These are phyloP conservation scores for Ferdinandea cuprea DNA, from an alignment of 2,888 invertebrate genomes.

Conservation along the genomic window DNA sequence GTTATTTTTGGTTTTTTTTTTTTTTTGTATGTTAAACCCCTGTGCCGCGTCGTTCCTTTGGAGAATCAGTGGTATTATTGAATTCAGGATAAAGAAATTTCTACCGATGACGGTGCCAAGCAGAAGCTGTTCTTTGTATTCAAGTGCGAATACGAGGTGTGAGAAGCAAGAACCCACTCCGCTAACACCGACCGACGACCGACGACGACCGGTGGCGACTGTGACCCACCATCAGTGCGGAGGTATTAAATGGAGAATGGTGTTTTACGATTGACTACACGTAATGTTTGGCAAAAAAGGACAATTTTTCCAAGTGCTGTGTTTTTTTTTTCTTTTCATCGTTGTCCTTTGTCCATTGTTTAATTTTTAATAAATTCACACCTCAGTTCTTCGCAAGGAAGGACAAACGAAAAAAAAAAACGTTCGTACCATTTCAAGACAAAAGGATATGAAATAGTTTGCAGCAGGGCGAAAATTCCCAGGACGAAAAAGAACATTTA, in stretches of 20 bases:
- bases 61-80: slow-evolving; percentile 53
- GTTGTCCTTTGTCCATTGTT: slow-evolving; percentile 64
- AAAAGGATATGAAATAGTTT: slow-evolving; percentile 41
- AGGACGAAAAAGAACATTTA: slow-evolving; percentile 51
- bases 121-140: slow-evolving; percentile 54
- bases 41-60: slow-evolving; percentile 2
- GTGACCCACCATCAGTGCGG: slow-evolving; percentile 2
- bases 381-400: slow-evolving; percentile 37
- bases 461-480: slow-evolving; percentile 27
- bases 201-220: slow-evolving; percentile 43
- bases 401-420: slow-evolving; percentile 12
- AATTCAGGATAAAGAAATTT: slow-evolving; percentile 67
- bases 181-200: slow-evolving; percentile 3
- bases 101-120: slow-evolving; percentile 14
- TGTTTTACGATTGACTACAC: slow-evolving; percentile 55
- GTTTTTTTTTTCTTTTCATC: slow-evolving; percentile 35
- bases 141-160: slow-evolving; percentile 70
- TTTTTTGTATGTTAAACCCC: slow-evolving; percentile 25
- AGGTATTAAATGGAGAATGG: background rate
- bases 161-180: slow-evolving; percentile 52
- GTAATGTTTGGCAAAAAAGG: slow-evolving; percentile 45
- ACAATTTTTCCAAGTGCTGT: slow-evolving; percentile 41
- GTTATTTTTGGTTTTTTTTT: background rate
- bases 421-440: slow-evolving; percentile 36
- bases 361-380: slow-evolving; percentile 72